phyloP scores from a whole-genome alignment of 2,797 vertebrate species.

The Pseudochromis fuscus region DNA sequence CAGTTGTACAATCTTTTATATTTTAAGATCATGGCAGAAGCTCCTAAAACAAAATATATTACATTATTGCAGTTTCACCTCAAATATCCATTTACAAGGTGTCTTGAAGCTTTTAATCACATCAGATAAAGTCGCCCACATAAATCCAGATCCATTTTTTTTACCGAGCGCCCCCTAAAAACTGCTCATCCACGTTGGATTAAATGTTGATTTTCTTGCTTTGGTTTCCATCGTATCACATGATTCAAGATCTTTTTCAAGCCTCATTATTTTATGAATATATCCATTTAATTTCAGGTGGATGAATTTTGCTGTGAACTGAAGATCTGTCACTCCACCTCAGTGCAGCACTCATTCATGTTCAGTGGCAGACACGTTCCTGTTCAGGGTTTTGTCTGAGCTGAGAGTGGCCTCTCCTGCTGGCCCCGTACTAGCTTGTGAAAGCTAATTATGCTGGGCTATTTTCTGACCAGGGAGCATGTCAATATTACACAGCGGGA shows the following conservation, averaged over 20 bases:
- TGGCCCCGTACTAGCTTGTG: constrained; percentile 52
- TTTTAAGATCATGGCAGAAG: no score
- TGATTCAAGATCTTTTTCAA: no score
- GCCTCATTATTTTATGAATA: constrained; percentile 4
- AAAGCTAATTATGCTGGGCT: constrained; percentile 78
- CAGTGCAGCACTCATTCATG: not conserved
- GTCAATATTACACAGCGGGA: constrained; percentile 79
- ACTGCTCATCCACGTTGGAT: not conserved
- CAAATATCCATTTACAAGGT: no score
- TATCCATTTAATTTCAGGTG: not conserved
- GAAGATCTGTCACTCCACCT: constrained; percentile 1
- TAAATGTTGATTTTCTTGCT: not conserved
- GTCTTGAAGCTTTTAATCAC: no score
- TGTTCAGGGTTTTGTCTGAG: constrained; percentile 53
- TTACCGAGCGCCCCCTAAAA: no score
- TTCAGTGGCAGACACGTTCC: constrained; percentile 21
- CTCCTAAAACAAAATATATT: not conserved
- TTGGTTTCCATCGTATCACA: no score
- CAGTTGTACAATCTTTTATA: no score
- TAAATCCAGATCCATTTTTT: not conserved
- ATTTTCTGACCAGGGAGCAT: constrained; percentile 77
- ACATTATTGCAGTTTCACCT: not conserved
- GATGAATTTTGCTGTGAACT: constrained; percentile 20
- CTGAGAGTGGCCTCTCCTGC: constrained; percentile 66
- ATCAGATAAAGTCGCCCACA: not conserved